These are phyloP conservation scores for Anableps anableps DNA, from an alignment of 2,797 vertebrate species.

Conservation along the genomic window DNA sequence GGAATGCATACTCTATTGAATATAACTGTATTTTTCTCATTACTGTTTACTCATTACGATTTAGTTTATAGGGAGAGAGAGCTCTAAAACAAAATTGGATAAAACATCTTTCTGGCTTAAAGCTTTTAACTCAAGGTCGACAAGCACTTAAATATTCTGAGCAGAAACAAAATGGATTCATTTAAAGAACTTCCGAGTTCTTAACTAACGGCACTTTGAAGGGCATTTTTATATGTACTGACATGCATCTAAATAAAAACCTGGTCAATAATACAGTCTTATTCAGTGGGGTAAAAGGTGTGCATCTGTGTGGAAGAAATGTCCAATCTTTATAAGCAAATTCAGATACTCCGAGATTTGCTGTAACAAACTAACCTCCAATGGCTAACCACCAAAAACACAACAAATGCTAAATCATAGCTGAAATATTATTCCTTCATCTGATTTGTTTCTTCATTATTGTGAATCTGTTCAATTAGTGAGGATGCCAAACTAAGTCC, in stretches of 20 bases:
- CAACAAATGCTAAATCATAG: not conserved
- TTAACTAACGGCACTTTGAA: no score
- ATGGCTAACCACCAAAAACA: not conserved
- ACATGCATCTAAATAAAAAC: not conserved
- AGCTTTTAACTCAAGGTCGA: not conserved
- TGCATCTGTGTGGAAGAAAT: not conserved
- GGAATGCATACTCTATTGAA: no score
- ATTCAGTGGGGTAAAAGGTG: not conserved
- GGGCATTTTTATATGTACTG: no score
- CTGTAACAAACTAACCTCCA: not conserved
- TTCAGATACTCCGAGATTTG: not conserved
- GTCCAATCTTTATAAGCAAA: not conserved
- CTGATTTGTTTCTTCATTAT: constrained; percentile 19
- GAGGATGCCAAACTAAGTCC: constrained; percentile 23
- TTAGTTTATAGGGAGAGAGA: not conserved
- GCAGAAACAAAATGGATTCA: not conserved
- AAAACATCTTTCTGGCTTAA: not conserved
- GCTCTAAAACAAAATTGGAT: not conserved
- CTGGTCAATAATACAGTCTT: not conserved
- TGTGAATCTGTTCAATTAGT: constrained; percentile 11
- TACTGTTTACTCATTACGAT: no score
- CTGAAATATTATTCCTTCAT: constrained; percentile 17
- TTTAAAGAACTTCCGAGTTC: not conserved
- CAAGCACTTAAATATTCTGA: not conserved
- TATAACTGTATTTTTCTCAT: not conserved